Percentiles rank a stretch among this genome's conserved stretches.
These are phyloP conservation scores for Zaprionus camerounensis DNA, from an alignment of 1,140 invertebrate genomes.

Conservation along the genomic window DNA sequence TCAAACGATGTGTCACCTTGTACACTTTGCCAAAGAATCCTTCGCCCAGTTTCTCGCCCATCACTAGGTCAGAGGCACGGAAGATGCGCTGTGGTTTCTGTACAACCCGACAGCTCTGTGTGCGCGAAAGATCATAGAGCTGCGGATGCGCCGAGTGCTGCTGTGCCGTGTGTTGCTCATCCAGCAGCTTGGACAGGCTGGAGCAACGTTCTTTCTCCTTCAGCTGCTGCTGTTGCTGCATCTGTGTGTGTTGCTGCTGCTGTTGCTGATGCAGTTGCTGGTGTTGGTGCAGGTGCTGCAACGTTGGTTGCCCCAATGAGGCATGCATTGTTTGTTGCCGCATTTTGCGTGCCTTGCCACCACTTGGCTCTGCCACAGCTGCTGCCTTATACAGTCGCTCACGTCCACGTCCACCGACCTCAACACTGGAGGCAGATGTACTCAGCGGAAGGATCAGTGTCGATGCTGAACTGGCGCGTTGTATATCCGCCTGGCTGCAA, in stretches of 20 bases:
- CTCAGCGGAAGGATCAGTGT: constrained; percentile 68
- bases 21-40: constrained; percentile 97
- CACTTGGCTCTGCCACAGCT: constrained; percentile 33
- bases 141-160: constrained; percentile 67
- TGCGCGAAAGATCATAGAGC: constrained; percentile 91
- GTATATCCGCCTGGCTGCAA: constrained; percentile 78
- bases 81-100: constrained; percentile 91
- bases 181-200: constrained; percentile 93
- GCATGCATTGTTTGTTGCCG: constrained; percentile 58
- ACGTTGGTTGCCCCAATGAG: constrained; percentile 6
- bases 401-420: constrained; percentile 64
- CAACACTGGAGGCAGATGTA: constrained; percentile 76
- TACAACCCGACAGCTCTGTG: constrained; percentile 94
- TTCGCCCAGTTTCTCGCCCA: constrained; percentile 94
- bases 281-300: constrained; percentile 16
- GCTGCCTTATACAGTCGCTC: constrained; percentile 59
- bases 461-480: constrained; percentile 65
- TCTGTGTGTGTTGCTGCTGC: neutral
- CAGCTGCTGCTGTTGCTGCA: constrained; percentile 36
- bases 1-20: constrained; percentile 95
- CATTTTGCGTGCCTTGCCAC: constrained; percentile 51
- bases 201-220: constrained; percentile 92
- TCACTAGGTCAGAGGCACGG: constrained; percentile 93
- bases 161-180: constrained; percentile 85
- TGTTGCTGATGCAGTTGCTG: constrained; percentile 15